Conservation (phyloP, 2,888 invertebrate genomes). For the Dinocampus coccinellae region DNA sequence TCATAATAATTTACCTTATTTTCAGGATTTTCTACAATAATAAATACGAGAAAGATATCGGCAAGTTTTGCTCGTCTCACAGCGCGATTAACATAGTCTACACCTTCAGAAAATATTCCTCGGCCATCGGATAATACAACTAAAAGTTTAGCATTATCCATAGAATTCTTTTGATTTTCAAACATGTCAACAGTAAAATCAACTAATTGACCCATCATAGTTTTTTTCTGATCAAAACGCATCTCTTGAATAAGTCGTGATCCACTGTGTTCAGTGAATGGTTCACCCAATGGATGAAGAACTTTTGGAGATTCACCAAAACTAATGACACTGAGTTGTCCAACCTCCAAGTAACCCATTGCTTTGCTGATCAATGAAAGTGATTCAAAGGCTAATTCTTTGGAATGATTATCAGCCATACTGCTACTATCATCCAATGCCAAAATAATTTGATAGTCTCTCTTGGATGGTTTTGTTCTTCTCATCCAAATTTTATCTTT, state of each 20-base stretch:
- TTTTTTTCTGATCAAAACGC: conserved; percentile 90
- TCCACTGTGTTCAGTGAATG: conserved; percentile 90
- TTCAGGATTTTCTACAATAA: conserved; percentile 94
- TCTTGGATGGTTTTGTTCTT: conserved; percentile 92
- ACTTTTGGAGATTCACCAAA: conserved; percentile 89
- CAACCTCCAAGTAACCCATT: conserved; percentile 92
- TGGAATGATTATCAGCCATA: conserved; percentile 91
- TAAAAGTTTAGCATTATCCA: conserved; percentile 84
- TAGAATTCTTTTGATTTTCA: conserved; percentile 71
- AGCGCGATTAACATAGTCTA: conserved; percentile 81
- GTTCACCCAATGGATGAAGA: conserved; percentile 89
- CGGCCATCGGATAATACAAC: conserved; percentile 96
- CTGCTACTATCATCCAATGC: conserved; percentile 97
- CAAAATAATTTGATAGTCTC: conserved; percentile 95
- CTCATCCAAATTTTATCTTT: conserved; percentile 99
- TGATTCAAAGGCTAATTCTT: conserved; percentile 94
- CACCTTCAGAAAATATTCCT: conserved; percentile 91
- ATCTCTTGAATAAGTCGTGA: conserved; percentile 84
- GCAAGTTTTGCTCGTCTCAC: conserved; percentile 85
- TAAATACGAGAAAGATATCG: conserved; percentile 93
- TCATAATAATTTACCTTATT: conserved; percentile 77
- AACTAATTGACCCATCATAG: conserved; percentile 85
- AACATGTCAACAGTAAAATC: conserved; percentile 83
- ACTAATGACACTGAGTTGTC: conserved; percentile 90
- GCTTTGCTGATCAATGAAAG: conserved; percentile 91